These are phyloP conservation scores for Taenioides sp. DNA, from an alignment of 2,797 vertebrate species.

Conservation along the genomic window DNA sequence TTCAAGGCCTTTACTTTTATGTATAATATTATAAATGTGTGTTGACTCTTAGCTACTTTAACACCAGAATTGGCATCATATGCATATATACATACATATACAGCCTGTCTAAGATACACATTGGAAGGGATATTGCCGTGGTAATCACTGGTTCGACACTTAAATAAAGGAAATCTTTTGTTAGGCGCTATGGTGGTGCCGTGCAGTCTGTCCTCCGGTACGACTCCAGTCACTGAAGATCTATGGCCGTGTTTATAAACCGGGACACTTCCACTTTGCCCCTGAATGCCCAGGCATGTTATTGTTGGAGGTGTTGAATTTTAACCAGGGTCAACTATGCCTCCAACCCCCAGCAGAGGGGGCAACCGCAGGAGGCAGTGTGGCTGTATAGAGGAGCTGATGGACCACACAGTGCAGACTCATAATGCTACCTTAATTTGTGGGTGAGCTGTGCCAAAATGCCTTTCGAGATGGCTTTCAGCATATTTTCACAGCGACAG, in stretches of 20 bases:
- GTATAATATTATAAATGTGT: neutral
- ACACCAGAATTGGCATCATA: neutral
- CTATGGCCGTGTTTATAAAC: conserved; percentile 18
- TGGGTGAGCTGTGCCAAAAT: conserved; percentile 61
- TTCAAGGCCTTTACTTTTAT: too few species aligned
- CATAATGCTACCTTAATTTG: conserved; percentile 69
- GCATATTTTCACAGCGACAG: conserved; percentile 58
- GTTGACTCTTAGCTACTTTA: too few species aligned
- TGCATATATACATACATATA: neutral
- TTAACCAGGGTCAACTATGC: conserved; percentile 74
- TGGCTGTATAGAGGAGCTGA: conserved; percentile 45
- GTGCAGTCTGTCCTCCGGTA: conserved; percentile 2
- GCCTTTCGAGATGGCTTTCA: conserved; percentile 53
- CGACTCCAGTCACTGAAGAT: conserved; percentile 10
- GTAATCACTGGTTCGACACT: conserved; percentile 1
- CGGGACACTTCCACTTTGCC: conserved; percentile 34
- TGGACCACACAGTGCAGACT: conserved; percentile 72
- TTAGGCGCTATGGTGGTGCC: neutral
- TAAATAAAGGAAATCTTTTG: neutral
- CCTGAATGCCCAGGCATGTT: conserved; percentile 36
- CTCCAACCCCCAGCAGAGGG: conserved; percentile 70
- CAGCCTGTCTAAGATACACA: neutral
- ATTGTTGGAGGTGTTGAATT: conserved; percentile 63
- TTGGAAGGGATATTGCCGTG: neutral
- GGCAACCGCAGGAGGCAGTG: conserved; percentile 59